These are phyloP conservation scores for Etheostoma nigrum DNA, from an alignment of 2,797 vertebrate species.

Conservation along the genomic window DNA sequence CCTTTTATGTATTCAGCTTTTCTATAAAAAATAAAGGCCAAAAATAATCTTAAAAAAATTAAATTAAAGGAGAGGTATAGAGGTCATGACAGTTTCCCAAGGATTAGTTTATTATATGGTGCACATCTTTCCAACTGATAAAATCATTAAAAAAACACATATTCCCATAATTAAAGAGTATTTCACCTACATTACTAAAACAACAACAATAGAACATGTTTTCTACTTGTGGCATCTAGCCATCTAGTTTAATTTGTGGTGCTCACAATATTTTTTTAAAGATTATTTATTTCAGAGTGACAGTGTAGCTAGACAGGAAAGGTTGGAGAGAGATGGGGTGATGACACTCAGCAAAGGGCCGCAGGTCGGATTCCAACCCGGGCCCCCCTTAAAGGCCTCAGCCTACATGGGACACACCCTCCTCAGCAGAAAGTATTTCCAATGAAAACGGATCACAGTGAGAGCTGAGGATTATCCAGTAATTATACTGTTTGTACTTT, in stretches of 20 bases:
- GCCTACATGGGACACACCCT: too few species aligned
- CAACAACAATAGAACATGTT: neutral
- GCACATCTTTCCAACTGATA: slow-evolving; percentile 10
- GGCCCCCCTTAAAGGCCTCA: too few species aligned
- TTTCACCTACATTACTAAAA: slow-evolving; percentile 26
- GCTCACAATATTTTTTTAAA: neutral
- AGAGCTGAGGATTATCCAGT: slow-evolving; percentile 2
- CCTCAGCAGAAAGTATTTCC: slow-evolving; percentile 6
- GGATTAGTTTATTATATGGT: slow-evolving; percentile 24
- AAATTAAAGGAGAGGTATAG: slow-evolving; percentile 19
- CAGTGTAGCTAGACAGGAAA: too few species aligned
- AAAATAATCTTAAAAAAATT: slow-evolving; percentile 2
- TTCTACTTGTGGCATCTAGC: neutral
- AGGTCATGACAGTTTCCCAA: slow-evolving; percentile 24
- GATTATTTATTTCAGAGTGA: too few species aligned
- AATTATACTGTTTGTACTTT: neutral
- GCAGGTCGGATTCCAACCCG: too few species aligned
- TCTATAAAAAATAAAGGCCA: too few species aligned
- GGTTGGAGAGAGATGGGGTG: too few species aligned
- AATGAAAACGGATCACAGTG: slow-evolving; percentile 26
- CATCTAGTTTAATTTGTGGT: slow-evolving; percentile 14
- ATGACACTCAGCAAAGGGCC: too few species aligned
- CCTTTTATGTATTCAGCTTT: too few species aligned
- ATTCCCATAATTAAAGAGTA: slow-evolving; percentile 6
- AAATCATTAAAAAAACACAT: slow-evolving; percentile 25